Base-by-base conservation (phyloP, 2,888 invertebrate species). In the Euplagia quadripunctaria region DNA sequence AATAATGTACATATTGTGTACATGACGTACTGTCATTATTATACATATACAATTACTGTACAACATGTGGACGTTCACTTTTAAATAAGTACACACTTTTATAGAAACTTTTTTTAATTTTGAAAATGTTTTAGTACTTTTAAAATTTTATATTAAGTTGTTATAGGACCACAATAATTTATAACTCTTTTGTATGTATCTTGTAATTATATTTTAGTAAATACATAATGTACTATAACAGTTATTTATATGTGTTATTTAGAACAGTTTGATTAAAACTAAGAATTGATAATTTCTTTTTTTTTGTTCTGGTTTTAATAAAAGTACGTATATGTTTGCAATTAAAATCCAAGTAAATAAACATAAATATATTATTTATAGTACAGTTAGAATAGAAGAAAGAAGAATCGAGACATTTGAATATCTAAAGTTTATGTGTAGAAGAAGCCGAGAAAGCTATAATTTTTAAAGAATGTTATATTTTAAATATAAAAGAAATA, bases 171-270 rank as follows among this genome's bases (percentile, higher is more conserved):
- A 76, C 55, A 67, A 14, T 70, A 71, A 52, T 49, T 64, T 58
- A 43, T 55, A 68, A 9, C 67, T 75, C 17, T 78, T 66, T 78
- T 75, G 73, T 80, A 75, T 73, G 67, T 73, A 68, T 43, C 20
- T 70, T 81, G 9, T 64, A 64, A 12, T 72, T 78, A 80, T 70
- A 73, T 68, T 73, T 67, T 78, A 75, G 51, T 70, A 55, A 20
- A 7, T 67, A 63, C 65, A 11, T 43, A 61, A 64, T 71, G 64
- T 43, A 31, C 16, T 11, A 41, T 55, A 64, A 64, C 14, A 20
- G 64, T 20, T 43, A 42, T 64, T 42, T 64, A 43, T 17, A 43
- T 43, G 14, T 46, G 9, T 49, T 31, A 20, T 43, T 8, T 43
- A 31, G 20, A 16, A n/a, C 8, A 12, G 58, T 61, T 61, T 61